These are phyloP conservation scores for Halichoerus grypus DNA, from an alignment of 2,113 vertebrate genomes.

Conservation along the genomic window DNA sequence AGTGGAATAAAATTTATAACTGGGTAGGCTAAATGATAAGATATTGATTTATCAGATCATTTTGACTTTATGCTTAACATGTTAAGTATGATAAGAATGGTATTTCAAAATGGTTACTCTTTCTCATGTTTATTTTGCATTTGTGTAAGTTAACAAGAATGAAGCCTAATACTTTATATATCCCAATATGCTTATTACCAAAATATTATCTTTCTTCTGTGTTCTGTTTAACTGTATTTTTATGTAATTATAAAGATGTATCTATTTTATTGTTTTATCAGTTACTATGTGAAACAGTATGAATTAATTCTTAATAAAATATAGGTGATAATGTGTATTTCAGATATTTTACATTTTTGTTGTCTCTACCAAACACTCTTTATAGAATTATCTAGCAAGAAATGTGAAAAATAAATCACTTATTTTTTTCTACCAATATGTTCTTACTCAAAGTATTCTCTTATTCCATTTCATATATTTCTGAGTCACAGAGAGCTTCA, in stretches of 20 bases:
- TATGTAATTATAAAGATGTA: constrained; percentile 44
- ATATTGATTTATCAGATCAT: constrained; percentile 74
- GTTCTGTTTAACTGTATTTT: constrained; percentile 42
- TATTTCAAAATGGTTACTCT: constrained; percentile 68
- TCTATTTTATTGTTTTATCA: constrained; percentile 52
- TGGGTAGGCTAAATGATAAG: constrained; percentile 75
- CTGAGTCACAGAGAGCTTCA: neutral
- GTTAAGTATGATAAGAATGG: constrained; percentile 65
- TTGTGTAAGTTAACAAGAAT: constrained; percentile 64
- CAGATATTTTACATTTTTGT: constrained; percentile 38
- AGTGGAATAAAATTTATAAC: constrained; percentile 63
- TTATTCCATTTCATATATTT: neutral
- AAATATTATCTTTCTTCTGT: constrained; percentile 12
- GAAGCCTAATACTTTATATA: constrained; percentile 41
- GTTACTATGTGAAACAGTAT: constrained; percentile 37
- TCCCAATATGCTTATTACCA: neutral
- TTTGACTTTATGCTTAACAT: constrained; percentile 73
- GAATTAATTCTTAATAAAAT: constrained; percentile 54
- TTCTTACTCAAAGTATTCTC: neutral
- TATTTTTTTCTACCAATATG: neutral
- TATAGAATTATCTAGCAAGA: constrained; percentile 15
- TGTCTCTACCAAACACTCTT: neutral
- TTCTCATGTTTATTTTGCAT: constrained; percentile 71
- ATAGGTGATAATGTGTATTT: neutral
- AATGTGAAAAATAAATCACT: constrained; percentile 17